A percentile compares a stretch with the other conserved stretches of the same genome.
phyloP scores from a whole-genome alignment of 1,140 invertebrate genomes.

The Drosophila pruinosa region DNA sequence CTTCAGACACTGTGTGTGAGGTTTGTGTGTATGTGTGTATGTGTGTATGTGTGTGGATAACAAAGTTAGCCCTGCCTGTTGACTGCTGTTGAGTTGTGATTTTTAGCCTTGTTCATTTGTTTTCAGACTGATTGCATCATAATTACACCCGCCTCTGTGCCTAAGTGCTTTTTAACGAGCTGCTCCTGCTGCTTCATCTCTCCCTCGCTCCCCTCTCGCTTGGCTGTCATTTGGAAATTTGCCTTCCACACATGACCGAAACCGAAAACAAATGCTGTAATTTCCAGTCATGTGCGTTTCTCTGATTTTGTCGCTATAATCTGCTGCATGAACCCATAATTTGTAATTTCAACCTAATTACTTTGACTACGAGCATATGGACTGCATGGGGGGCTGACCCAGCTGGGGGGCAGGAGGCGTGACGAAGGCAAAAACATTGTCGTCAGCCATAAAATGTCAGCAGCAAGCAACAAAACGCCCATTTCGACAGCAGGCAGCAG shows the following conservation, averaged over 20 bases:
- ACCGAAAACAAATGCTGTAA: conserved; percentile 47
- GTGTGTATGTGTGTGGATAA: conserved; percentile 1
- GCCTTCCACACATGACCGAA: conserved; percentile 27
- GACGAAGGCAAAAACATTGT: conserved; percentile 57
- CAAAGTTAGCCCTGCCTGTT: conserved; percentile 1
- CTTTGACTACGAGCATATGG: conserved; percentile 30
- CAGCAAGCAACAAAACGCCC: conserved; percentile 68
- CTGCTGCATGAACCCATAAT: conserved; percentile 76
- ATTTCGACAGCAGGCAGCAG: conserved; percentile 49
- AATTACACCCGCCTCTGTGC: conserved; percentile 60
- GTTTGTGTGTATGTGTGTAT: neutral
- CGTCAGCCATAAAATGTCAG: conserved; percentile 70
- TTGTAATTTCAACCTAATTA: conserved; percentile 80
- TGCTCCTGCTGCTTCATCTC: conserved; percentile 15
- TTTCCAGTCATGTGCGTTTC: conserved; percentile 50
- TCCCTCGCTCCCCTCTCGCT: neutral
- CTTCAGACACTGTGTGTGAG: neutral
- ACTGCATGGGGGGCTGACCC: too few species aligned
- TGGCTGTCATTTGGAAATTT: conserved; percentile 40
- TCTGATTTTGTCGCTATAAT: conserved; percentile 74
- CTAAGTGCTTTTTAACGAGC: conserved; percentile 79
- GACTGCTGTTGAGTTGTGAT: conserved; percentile 55
- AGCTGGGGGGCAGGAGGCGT: neutral
- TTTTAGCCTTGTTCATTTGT: conserved; percentile 49
- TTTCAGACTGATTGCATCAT: conserved; percentile 71